Percentiles rank a stretch among this genome's conserved stretches.
Evolutionary conservation across 2,113 vertebrate species (phyloP).

Genomic region (Deroptyus accipitrinus): DNA sequence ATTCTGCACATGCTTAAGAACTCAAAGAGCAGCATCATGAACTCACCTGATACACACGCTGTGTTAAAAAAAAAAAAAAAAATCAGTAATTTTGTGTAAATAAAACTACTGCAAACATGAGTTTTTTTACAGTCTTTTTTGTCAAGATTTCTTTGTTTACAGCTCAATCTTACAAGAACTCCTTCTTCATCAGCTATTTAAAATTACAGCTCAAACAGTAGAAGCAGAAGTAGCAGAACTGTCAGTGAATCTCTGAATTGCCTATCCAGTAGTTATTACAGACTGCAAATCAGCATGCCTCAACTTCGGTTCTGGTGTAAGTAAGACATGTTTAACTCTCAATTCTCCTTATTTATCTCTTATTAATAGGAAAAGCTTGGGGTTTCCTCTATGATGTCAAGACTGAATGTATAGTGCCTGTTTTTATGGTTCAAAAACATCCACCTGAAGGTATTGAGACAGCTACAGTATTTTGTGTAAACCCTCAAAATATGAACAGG

Average conservation of each 20-base stretch:
- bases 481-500: neutral
- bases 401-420: neutral
- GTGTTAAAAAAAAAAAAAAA: neutral
- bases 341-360: neutral
- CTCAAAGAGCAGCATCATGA: neutral
- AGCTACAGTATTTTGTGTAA: neutral
- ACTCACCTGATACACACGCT: neutral
- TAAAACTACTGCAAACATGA: neutral
- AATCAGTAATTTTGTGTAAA: neutral
- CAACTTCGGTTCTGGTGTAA: neutral
- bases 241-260: neutral
- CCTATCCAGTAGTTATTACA: neutral
- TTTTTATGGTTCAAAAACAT: neutral
- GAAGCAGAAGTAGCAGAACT: neutral
- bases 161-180: neutral
- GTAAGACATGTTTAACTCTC: neutral
- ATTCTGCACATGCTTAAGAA: neutral
- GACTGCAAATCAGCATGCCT: neutral
- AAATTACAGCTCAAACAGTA: neutral
- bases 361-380: neutral
- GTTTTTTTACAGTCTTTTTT: neutral
- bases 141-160: neutral
- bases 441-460: neutral
- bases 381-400: neutral
- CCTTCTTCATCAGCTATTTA: neutral